Evolutionary conservation across 2,888 invertebrate species (phyloP).

Genomic region (Drosophila anomelani): DNA sequence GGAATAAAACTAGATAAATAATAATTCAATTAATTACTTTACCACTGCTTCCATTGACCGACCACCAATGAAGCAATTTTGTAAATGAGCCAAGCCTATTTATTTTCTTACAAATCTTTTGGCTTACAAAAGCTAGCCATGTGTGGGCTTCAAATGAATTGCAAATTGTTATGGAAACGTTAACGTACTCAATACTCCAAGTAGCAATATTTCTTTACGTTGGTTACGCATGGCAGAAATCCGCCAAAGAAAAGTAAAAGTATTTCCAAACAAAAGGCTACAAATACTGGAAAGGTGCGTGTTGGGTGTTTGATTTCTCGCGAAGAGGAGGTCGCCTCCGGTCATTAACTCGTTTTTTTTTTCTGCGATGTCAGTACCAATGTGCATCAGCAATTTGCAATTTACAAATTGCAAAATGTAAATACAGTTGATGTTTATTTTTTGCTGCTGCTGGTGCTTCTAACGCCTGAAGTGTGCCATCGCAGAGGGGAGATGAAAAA

Average conservation of each 20-base stretch:
- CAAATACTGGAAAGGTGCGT: constrained; percentile 62
- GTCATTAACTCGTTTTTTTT: constrained; percentile 61
- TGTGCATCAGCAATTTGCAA: constrained; percentile 5
- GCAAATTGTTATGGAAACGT: constrained; percentile 43
- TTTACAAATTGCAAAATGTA: constrained; percentile 12
- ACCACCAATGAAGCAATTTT: constrained; percentile 25
- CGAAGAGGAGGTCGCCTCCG: constrained; percentile 23
- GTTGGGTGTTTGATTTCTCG: constrained; percentile 49
- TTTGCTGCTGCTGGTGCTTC: constrained; percentile 16
- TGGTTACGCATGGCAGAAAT: constrained; percentile 67
- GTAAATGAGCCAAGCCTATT: constrained; percentile 18
- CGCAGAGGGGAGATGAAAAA: constrained; percentile 8
- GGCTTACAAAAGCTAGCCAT: constrained; percentile 27
- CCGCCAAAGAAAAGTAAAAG: constrained; percentile 67
- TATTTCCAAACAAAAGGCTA: constrained; percentile 36
- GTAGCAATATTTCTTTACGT: constrained; percentile 30
- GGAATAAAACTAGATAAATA: background rate
- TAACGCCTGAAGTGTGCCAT: constrained; percentile 42
- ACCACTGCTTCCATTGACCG: constrained; percentile 17
- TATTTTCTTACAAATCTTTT: constrained; percentile 17
- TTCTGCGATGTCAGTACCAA: constrained; percentile 14
- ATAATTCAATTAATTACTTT: constrained; percentile 9
- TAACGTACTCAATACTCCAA: constrained; percentile 36
- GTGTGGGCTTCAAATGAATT: constrained; percentile 46
- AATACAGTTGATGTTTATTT: constrained; percentile 23